phyloP scores from a whole-genome alignment of 2,888 invertebrate genomes.

The Ommatoiulus sabulosus region DNA sequence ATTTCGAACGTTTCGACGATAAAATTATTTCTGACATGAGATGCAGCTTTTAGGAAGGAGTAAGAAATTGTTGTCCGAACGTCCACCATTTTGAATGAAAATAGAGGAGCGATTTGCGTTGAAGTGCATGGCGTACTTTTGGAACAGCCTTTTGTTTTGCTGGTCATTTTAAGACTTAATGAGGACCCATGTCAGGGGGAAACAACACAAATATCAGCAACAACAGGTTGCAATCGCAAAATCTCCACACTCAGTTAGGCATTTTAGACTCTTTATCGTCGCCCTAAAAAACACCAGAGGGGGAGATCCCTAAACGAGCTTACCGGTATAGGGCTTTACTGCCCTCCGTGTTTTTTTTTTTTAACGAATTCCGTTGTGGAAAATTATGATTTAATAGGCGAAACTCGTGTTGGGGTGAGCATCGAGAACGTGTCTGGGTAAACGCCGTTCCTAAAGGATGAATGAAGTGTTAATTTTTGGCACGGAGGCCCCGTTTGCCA shows the following conservation, averaged over 20 bases:
- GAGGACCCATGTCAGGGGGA: neutral
- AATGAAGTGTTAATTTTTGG: slow-evolving; percentile 22
- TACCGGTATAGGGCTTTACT: slow-evolving; percentile 2
- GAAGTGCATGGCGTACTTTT: neutral
- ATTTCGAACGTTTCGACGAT: too few relatives aligned
- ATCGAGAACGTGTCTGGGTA: neutral
- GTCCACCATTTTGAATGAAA: too few relatives aligned
- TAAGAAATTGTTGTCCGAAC: too few relatives aligned
- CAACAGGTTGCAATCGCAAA: neutral
- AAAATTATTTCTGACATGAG: too few relatives aligned
- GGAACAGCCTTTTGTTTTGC: neutral
- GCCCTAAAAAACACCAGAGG: neutral
- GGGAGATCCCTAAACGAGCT: neutral
- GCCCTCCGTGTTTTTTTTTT: neutral
- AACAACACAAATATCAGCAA: neutral
- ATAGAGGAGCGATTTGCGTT: too few relatives aligned
- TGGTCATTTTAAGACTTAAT: slow-evolving; percentile 12
- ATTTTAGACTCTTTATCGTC: slow-evolving; percentile 12
- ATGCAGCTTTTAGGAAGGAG: too few relatives aligned
- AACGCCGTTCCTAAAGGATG: slow-evolving; percentile 9
- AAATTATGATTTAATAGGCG: slow-evolving; percentile 35
- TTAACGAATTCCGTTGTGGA: neutral
- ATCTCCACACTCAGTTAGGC: neutral
- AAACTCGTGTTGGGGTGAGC: slow-evolving; percentile 9
- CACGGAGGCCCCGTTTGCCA: neutral